phyloP scores from a whole-genome alignment of 1,140 invertebrate species.

The Schlechtendalia chinensis region DNA sequence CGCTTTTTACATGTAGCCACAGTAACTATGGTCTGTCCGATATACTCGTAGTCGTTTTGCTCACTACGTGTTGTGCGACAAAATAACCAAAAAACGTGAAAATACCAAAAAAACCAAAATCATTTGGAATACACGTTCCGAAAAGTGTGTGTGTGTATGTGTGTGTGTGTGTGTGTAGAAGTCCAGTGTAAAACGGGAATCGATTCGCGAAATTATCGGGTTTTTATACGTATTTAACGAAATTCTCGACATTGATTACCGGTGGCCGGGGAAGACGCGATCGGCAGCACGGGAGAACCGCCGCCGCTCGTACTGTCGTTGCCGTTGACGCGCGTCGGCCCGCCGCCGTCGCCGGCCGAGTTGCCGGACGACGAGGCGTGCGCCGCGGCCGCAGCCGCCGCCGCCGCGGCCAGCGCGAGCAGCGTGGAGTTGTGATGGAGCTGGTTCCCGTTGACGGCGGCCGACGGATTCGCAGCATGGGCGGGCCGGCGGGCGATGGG shows the following conservation, averaged over 20 bases:
- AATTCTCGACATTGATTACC: slow-evolving; percentile 10
- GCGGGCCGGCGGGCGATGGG: slow-evolving; percentile 8
- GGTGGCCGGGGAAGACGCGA: neutral
- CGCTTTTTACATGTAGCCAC: too few relatives aligned
- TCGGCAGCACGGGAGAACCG: neutral
- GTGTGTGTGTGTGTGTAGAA: too few relatives aligned
- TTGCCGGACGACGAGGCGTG: neutral
- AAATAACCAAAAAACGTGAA: too few relatives aligned
- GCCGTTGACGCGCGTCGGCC: neutral
- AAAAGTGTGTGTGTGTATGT: too few relatives aligned
- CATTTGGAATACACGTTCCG: too few relatives aligned
- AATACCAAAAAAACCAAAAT: too few relatives aligned
- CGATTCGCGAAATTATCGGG: too few relatives aligned
- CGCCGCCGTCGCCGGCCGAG: neutral
- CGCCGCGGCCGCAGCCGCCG: neutral
- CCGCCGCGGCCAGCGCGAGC: neutral
- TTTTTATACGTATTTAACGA: too few relatives aligned
- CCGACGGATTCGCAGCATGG: neutral
- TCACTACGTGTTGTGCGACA: too few relatives aligned
- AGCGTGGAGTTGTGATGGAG: slow-evolving; percentile 12
- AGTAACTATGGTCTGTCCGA: too few relatives aligned
- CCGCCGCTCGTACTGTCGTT: neutral
- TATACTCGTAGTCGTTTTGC: too few relatives aligned
- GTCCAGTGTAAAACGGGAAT: too few relatives aligned
- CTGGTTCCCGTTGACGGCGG: neutral